Evolutionary conservation across 2,797 vertebrate genomes (phyloP), one percentile per base, ranked within the genome.

Genomic region (Helarctos malayanus): DNA sequence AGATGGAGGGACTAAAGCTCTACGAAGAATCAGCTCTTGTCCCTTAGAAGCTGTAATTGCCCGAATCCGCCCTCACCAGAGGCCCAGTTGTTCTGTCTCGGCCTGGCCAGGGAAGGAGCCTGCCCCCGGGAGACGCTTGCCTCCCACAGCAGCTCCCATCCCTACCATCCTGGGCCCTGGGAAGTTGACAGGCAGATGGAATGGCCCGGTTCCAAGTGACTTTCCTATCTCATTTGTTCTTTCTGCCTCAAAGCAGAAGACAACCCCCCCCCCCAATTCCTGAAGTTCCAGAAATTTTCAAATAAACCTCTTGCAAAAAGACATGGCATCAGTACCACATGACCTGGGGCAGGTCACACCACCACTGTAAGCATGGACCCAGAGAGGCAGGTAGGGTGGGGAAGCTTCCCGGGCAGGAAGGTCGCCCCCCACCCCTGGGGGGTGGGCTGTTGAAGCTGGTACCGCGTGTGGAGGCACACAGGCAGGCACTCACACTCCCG

Each of bases 231-330:
- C 27, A 56, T 80, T 69, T 79, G 32, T 63, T 65, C 41, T 57
- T 73, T 89, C 79, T 85, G 79, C 52, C 86, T 95, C 68, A 25
- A n/a, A 90, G 14, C 85, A 87, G 61, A 83, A 94, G 76, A 49
- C 14, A 35, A 11, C 14, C 69, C 35, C 27, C 2, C 38, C 35
- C 13, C 59, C 15, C 52, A 84, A 92, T 92, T 61, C 91, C 73
- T 78, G 21, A 59, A 89, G 90, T 93, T 88, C 52, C 81, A 81
- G 76, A 80, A 83, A 78, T 63, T 85, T 49, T 45, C 83, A 91
- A 63, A 52, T 35, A 69, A 79, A 89, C 35, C 15, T 63, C 38
- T 12, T 52, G 25, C 32, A 29, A 90, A 56, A 57, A 86, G 65
- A 78, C 54, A 23, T 1, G 27, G 49, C 5, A 3, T n/a, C n/a